These are phyloP conservation scores for Yponomeuta malinellus DNA, from an alignment of 2,888 invertebrate genomes.

Conservation along the genomic window DNA sequence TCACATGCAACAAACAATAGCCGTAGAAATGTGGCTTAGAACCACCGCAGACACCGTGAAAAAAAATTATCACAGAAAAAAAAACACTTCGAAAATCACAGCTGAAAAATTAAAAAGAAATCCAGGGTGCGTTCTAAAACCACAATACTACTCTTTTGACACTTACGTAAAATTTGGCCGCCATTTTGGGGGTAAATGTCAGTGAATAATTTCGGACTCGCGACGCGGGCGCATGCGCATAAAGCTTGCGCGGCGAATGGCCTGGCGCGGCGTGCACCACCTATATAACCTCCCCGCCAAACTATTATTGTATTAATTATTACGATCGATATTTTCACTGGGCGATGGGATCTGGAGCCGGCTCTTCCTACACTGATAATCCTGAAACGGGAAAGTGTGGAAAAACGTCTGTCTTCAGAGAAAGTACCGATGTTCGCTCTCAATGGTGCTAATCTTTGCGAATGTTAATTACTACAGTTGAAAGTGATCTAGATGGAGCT, in stretches of 20 bases:
- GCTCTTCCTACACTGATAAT: conserved; percentile 52
- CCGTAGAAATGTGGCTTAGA: conserved; percentile 62
- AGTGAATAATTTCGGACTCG: conserved; percentile 40
- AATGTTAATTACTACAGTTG: neutral
- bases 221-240: conserved; percentile 60
- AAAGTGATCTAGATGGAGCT: neutral
- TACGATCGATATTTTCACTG: conserved; percentile 64
- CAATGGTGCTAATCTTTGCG: neutral
- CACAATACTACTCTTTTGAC: conserved; percentile 59
- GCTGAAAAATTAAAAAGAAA: conserved; percentile 25
- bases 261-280: conserved; percentile 35
- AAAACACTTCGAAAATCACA: conserved; percentile 21
- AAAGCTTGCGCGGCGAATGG: conserved; percentile 66
- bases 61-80: conserved; percentile 4
- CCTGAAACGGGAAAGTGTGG: conserved; percentile 26
- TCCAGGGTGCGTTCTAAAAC: conserved; percentile 60
- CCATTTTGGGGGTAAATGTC: conserved; percentile 62
- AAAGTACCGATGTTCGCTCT: conserved; percentile 3
- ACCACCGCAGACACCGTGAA: conserved; percentile 38
- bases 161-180: conserved; percentile 73
- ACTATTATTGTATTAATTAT: conserved; percentile 69
- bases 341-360: conserved; percentile 51
- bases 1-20: conserved; percentile 47
- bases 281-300: conserved; percentile 70
- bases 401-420: conserved; percentile 8